Percentiles rank a stretch among this genome's conserved stretches.
Evolutionary conservation across 2,113 vertebrate genomes (phyloP).

Genomic region (Cryptomyrus ogoouensis): DNA sequence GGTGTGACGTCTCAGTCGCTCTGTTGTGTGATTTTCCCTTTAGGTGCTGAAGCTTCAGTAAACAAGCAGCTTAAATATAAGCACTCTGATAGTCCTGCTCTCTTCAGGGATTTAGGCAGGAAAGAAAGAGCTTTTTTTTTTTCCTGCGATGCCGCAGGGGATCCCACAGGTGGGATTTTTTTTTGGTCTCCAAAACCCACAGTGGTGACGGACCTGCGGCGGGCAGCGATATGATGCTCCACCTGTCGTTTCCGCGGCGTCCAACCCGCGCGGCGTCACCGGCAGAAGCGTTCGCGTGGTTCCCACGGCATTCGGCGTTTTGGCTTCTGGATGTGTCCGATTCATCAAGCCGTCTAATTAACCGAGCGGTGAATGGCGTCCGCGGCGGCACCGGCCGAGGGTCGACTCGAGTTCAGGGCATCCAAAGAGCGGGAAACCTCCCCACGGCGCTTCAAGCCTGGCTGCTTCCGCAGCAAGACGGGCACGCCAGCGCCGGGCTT

Average conservation of each 20-base stretch:
- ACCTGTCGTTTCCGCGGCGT: neutral
- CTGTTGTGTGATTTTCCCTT: constrained; percentile 9
- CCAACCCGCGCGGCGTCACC: neutral
- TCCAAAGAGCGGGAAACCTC: neutral
- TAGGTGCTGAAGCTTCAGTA: constrained; percentile 16
- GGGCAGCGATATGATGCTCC: neutral
- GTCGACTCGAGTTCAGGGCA: neutral
- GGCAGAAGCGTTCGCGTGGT: neutral
- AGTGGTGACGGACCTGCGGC: neutral
- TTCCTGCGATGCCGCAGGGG: neutral
- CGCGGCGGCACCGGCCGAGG: neutral
- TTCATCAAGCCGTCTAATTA: neutral
- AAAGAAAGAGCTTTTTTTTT: neutral
- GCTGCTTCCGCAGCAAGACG: neutral
- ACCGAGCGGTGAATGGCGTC: neutral
- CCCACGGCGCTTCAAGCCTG: neutral
- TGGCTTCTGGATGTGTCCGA: neutral
- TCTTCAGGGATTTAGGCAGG: neutral
- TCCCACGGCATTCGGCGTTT: neutral
- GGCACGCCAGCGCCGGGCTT: neutral
- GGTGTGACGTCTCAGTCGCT: neutral
- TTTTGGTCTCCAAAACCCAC: constrained; percentile 47
- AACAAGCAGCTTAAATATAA: constrained; percentile 20
- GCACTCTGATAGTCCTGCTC: neutral
- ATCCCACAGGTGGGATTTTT: constrained; percentile 24